Evolutionary conservation across 2,113 vertebrate genomes (phyloP), one percentile per base, ranked within the genome.

Genomic region (Anhinga anhinga): DNA sequence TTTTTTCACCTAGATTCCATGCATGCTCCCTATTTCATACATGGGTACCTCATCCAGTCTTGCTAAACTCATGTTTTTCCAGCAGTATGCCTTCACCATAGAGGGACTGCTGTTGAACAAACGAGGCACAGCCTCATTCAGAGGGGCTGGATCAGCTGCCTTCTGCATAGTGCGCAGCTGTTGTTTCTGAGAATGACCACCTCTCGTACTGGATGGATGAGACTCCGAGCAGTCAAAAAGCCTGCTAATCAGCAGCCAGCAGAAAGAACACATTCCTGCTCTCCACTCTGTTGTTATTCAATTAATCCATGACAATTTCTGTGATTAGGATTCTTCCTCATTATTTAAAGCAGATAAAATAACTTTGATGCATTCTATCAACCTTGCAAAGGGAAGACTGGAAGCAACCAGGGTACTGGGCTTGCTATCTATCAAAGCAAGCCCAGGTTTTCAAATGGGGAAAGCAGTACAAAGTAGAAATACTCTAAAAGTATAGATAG

Each of bases 281-380:
- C 53, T 47, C 58, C 58, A 27, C 91, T 70, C 49, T 7, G 4
- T 7, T 93, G 42, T 78, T 94, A 71, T 52, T 87, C 34, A 87
- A 90, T 77, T 74, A 94, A 92, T 66, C 36, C 22, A 62, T 23
- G 18, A 87, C 61, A 82, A 85, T 82, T 92, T 62, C 40, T 71
- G 76, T 92, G 86, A 78, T 61, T 93, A 80, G 55, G 40, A 94
- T 92, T 93, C 73, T 95, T 88, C 72, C 96, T 80, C 45, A 78
- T 87, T 90, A 87, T 92, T 95, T 89, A 84, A 76, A 95, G 95
- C 49, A 47, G 70, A 90, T 96, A 94, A 91, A 93, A 87, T 78
- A 90, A 90, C 70, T 95, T 88, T 92, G 72, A 92, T 84, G 92
- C 36, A 88, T 21, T 79, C 84, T 73, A 93, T 44, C 92, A 88